Percentiles rank a stretch among this genome's conserved stretches.
These are phyloP conservation scores for Sepioteuthis lessoniana DNA, from an alignment of 2,888 invertebrate genomes.

Conservation along the genomic window DNA sequence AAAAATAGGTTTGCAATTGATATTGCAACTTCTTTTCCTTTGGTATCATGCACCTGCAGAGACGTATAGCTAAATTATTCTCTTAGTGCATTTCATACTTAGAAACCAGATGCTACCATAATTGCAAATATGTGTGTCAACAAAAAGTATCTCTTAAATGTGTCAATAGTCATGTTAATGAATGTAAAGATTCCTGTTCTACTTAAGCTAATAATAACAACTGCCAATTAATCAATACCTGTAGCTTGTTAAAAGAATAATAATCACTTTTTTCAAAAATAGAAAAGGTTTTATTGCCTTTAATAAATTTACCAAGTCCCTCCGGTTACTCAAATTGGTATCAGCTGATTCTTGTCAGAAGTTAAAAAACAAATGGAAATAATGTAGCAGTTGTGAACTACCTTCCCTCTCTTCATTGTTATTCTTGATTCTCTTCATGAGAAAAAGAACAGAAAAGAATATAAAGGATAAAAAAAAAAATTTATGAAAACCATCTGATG, in stretches of 20 bases:
- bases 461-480: no score
- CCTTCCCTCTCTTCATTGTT: background rate
- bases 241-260: background rate
- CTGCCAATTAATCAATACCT: background rate
- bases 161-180: background rate
- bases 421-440: background rate
- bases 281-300: background rate
- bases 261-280: background rate
- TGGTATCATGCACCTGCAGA: background rate
- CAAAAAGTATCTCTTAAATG: background rate
- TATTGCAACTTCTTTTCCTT: background rate
- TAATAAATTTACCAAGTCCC: background rate
- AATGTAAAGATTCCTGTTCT: background rate
- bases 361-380: background rate
- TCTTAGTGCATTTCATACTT: background rate
- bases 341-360: background rate
- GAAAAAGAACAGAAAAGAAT: background rate
- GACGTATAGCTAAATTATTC: background rate
- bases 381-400: background rate
- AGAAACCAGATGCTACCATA: background rate
- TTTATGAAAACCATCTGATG: background rate
- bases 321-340: background rate
- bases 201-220: background rate
- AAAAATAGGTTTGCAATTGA: background rate
- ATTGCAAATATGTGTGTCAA: background rate